These are phyloP conservation scores for Hystrix brachyura DNA, from an alignment of 2,113 vertebrate genomes.

Conservation along the genomic window DNA sequence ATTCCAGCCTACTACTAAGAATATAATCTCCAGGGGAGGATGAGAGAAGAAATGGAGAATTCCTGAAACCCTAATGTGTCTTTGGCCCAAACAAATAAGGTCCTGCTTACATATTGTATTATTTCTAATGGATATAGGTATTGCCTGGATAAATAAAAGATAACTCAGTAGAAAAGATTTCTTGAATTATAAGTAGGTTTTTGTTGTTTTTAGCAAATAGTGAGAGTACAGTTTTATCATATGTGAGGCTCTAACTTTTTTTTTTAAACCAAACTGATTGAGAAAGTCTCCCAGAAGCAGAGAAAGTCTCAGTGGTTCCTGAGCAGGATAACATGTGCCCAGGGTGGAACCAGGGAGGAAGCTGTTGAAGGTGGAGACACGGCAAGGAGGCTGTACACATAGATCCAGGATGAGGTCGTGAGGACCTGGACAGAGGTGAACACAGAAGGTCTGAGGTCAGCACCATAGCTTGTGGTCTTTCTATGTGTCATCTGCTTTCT, in stretches of 20 bases:
- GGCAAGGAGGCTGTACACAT: background rate
- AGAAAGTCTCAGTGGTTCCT: background rate
- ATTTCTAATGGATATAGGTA: background rate
- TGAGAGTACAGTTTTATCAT: background rate
- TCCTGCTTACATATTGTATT: background rate
- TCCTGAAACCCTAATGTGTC: background rate
- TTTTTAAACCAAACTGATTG: background rate
- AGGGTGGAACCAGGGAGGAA: background rate
- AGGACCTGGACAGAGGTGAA: background rate
- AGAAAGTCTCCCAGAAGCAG: background rate
- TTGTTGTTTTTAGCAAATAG: background rate
- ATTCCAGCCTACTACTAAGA: background rate
- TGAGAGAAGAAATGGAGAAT: background rate
- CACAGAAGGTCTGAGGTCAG: background rate
- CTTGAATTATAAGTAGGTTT: conserved; percentile 12
- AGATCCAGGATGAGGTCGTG: background rate
- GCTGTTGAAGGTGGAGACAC: background rate
- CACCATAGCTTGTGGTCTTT: background rate
- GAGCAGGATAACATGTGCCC: background rate
- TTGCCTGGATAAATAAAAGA: background rate
- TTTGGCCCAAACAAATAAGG: conserved; percentile 6
- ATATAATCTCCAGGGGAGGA: background rate
- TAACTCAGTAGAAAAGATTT: background rate
- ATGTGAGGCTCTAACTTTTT: background rate
- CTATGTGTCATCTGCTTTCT: background rate